These are phyloP conservation scores for Hippoglossus stenolepis DNA, from an alignment of 2,113 vertebrate species.

Conservation along the genomic window DNA sequence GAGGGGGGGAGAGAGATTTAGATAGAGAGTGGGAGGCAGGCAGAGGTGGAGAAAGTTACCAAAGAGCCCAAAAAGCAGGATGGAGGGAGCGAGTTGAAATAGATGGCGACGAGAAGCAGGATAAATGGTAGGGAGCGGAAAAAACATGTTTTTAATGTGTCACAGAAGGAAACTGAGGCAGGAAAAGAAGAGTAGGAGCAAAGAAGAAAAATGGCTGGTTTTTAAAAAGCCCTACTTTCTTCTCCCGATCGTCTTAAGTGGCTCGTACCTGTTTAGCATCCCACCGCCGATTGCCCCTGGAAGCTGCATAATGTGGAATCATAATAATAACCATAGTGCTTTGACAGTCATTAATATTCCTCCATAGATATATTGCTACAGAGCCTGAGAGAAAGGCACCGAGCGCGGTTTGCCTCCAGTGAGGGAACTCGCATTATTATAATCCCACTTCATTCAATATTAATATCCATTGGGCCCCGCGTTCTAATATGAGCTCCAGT, in stretches of 20 bases:
- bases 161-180: neutral
- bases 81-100: neutral
- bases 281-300: slow-evolving; percentile 19
- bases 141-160: neutral
- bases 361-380: slow-evolving; percentile 60
- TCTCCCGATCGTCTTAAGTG: slow-evolving; percentile 44
- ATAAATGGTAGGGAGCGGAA: neutral
- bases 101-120: neutral
- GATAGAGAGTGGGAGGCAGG: slow-evolving; percentile 37
- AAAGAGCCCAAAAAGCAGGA: slow-evolving; percentile 3
- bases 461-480: slow-evolving; percentile 76
- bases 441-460: slow-evolving; percentile 82
- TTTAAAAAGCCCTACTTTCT: neutral
- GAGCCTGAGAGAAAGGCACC: slow-evolving; percentile 48
- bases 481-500: slow-evolving; percentile 74
- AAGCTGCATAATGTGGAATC: slow-evolving; percentile 68
- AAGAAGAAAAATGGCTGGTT: neutral
- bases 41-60: slow-evolving; percentile 46
- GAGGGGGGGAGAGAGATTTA: slow-evolving; percentile 6
- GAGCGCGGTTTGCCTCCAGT: slow-evolving; percentile 61
- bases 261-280: slow-evolving; percentile 53
- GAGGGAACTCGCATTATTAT: slow-evolving; percentile 70
- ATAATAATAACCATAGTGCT: slow-evolving; percentile 67
- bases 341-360: slow-evolving; percentile 79
- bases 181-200: neutral